These are phyloP conservation scores for Machaerirhynchus nigripectus DNA, from an alignment of 2,113 vertebrate genomes.

Conservation along the genomic window DNA sequence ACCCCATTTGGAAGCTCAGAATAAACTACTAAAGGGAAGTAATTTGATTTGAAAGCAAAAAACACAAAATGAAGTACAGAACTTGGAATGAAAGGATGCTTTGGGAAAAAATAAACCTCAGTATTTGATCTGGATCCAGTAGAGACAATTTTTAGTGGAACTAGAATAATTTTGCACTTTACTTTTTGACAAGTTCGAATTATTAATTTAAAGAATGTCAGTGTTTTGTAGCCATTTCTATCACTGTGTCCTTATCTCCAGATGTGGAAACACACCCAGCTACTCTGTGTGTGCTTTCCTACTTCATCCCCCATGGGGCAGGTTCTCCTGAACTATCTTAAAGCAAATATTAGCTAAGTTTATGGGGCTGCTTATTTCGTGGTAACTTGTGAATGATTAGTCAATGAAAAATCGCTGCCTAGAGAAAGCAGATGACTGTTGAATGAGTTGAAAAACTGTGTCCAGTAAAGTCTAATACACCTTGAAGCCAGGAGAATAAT, in stretches of 20 bases:
- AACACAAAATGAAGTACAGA: background rate
- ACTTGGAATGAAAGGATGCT: background rate
- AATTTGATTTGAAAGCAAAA: background rate
- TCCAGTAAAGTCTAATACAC: background rate
- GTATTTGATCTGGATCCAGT: background rate
- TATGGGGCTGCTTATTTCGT: constrained; percentile 34
- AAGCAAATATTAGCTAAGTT: constrained; percentile 45
- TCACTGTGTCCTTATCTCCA: background rate
- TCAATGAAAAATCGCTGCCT: constrained; percentile 11
- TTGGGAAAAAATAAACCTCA: background rate
- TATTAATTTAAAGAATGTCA: background rate
- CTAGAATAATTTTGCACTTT: background rate
- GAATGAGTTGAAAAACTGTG: background rate
- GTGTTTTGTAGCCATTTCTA: background rate
- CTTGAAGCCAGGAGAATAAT: background rate
- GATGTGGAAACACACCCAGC: background rate
- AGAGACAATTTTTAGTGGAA: background rate
- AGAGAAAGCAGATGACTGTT: background rate
- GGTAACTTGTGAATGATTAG: constrained; percentile 50
- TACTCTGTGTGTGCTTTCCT: background rate
- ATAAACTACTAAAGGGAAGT: background rate
- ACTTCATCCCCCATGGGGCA: background rate
- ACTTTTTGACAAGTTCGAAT: background rate
- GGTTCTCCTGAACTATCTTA: constrained; percentile 17
- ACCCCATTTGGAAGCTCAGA: background rate